Conservation (phyloP, 2,113 vertebrate species). For the Phalacrocorax pelagicus region DNA sequence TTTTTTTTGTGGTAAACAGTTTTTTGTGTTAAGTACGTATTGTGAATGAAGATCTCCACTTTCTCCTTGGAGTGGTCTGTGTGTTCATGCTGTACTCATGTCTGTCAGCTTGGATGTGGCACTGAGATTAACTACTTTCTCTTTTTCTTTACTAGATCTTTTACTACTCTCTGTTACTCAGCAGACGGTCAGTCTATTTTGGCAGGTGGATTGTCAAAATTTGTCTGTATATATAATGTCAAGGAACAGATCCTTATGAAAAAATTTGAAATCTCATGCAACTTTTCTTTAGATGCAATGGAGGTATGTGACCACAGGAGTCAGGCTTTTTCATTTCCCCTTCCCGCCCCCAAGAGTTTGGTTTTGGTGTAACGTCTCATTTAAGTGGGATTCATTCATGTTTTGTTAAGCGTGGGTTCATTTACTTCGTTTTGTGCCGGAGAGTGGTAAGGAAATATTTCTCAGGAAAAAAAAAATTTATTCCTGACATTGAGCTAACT, state of each 20-base stretch:
- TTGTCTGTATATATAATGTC: constrained; percentile 94
- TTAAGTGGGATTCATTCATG: background rate
- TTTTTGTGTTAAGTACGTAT: background rate
- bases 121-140: background rate
- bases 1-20: background rate
- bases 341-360: background rate
- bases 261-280: constrained; percentile 97
- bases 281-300: constrained; percentile 95
- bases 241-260: constrained; percentile 92
- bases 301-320: constrained; percentile 77
- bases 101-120: background rate
- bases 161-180: constrained; percentile 91
- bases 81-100: background rate
- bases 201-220: constrained; percentile 91
- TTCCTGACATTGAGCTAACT: background rate
- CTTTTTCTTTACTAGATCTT: constrained; percentile 77
- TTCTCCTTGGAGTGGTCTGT: background rate
- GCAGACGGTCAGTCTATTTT: constrained; percentile 90
- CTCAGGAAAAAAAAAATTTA: background rate
- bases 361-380: background rate
- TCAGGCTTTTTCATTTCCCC: background rate
- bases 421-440: background rate
- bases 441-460: background rate
- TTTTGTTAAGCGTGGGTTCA: background rate
- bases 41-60: background rate